Evolutionary conservation across 2,113 vertebrate species (phyloP).

Genomic region (Chascanopsetta lugubris): DNA sequence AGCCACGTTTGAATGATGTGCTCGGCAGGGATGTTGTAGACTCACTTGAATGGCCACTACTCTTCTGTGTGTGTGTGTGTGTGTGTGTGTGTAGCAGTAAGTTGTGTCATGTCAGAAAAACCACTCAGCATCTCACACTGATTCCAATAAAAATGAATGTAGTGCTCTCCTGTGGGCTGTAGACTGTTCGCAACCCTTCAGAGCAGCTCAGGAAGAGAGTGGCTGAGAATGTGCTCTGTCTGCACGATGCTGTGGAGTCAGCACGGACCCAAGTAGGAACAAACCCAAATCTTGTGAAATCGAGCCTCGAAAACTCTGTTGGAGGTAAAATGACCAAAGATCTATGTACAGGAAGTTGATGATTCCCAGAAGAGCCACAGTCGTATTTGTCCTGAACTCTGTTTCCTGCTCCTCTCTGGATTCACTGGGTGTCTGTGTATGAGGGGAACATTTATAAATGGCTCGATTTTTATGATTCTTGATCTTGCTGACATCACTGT

Average conservation of each 20-base stretch:
- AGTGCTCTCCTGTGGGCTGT: not conserved
- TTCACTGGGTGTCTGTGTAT: too few species aligned
- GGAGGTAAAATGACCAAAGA: too few species aligned
- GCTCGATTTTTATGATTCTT: too few species aligned
- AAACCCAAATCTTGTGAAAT: conserved; percentile 16
- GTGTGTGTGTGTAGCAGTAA: not conserved
- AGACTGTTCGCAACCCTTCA: not conserved
- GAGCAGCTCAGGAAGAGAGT: not conserved
- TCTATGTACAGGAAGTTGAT: too few species aligned
- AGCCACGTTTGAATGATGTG: too few species aligned
- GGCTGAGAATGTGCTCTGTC: not conserved
- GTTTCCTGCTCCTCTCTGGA: too few species aligned
- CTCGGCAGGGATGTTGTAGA: too few species aligned
- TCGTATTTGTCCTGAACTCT: too few species aligned
- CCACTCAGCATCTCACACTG: not conserved
- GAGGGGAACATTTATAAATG: too few species aligned
- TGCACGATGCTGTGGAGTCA: conserved; percentile 2
- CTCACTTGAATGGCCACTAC: not conserved
- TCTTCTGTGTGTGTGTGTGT: too few species aligned
- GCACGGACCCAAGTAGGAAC: not conserved
- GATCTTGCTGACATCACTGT: too few species aligned
- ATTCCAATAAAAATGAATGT: not conserved
- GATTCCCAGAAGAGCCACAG: too few species aligned
- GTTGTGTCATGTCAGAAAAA: not conserved
- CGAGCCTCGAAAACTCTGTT: not conserved